A percentile compares a stretch with the other conserved stretches of the same genome.
These are phyloP conservation scores for Malurus cyaneus DNA, from an alignment of 2,113 vertebrate genomes.

Conservation along the genomic window DNA sequence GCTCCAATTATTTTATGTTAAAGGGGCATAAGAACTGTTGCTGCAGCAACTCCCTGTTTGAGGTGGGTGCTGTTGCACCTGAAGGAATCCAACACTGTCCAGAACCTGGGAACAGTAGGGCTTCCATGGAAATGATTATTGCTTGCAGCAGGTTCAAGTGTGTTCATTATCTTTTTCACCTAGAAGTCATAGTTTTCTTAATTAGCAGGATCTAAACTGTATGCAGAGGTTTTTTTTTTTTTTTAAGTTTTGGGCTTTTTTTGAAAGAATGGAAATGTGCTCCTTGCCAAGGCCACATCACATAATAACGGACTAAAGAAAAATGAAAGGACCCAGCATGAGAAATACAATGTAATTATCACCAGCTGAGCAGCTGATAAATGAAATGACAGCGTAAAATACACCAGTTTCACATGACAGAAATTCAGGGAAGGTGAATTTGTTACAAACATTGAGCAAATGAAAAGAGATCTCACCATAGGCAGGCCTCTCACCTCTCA, in stretches of 20 bases:
- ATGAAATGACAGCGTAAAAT: neutral
- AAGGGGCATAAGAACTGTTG: neutral
- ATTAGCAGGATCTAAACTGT: constrained; percentile 50
- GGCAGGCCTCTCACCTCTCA: neutral
- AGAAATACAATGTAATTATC: constrained; percentile 26
- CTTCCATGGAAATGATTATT: neutral
- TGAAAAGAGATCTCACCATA: neutral
- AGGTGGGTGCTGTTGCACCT: rapidly evolving
- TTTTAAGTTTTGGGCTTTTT: neutral
- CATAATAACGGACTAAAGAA: neutral
- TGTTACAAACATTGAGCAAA: neutral
- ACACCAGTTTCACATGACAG: neutral
- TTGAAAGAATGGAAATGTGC: neutral
- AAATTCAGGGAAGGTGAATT: neutral
- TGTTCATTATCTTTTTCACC: constrained; percentile 36
- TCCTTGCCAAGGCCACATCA: constrained; percentile 42
- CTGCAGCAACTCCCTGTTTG: neutral
- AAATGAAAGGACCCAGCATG: neutral
- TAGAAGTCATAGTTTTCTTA: constrained; percentile 35
- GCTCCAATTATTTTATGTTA: neutral
- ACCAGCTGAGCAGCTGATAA: neutral
- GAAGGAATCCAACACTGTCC: neutral
- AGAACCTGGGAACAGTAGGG: neutral
- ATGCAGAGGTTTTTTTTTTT: neutral
- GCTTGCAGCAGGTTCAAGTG: neutral